Evolutionary conservation across 2,888 invertebrate species (phyloP).

Genomic region (Agrochola lychnidis): DNA sequence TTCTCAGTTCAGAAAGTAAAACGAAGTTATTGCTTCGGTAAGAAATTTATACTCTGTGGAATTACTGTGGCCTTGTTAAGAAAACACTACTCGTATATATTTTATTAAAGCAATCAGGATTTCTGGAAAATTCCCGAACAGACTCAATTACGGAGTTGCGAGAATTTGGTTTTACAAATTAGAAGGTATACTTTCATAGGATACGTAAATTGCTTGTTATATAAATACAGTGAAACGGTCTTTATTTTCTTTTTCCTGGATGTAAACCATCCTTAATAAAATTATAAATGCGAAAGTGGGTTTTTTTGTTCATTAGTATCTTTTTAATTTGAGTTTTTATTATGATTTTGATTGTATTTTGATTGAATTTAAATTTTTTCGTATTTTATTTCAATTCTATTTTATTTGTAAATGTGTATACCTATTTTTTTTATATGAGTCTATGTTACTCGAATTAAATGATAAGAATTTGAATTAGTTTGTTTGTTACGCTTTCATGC

Average conservation of each 20-base stretch:
- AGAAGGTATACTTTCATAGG: conserved; percentile 8
- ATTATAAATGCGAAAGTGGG: too few relatives aligned
- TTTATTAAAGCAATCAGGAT: conserved; percentile 29
- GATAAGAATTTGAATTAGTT: too few relatives aligned
- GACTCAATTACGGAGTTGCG: conserved; percentile 24
- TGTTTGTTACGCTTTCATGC: too few relatives aligned
- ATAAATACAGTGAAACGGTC: not conserved
- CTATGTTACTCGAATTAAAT: too few relatives aligned
- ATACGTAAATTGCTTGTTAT: conserved; percentile 18
- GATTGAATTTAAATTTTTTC: too few relatives aligned
- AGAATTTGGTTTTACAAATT: conserved; percentile 14
- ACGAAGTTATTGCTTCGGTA: not conserved
- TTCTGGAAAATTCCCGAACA: conserved; percentile 22
- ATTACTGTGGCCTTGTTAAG: not conserved
- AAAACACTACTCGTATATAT: conserved; percentile 23
- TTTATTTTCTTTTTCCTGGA: not conserved
- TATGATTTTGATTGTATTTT: too few relatives aligned
- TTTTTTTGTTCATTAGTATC: too few relatives aligned
- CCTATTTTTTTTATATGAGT: too few relatives aligned
- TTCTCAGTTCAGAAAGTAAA: not conserved
- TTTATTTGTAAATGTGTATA: too few relatives aligned
- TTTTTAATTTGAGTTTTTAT: too few relatives aligned
- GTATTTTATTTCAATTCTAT: too few relatives aligned
- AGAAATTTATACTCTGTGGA: conserved; percentile 8
- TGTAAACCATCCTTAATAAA: not conserved